Evolutionary conservation across 2,113 vertebrate genomes (phyloP).

Genomic region (Podiceps cristatus): DNA sequence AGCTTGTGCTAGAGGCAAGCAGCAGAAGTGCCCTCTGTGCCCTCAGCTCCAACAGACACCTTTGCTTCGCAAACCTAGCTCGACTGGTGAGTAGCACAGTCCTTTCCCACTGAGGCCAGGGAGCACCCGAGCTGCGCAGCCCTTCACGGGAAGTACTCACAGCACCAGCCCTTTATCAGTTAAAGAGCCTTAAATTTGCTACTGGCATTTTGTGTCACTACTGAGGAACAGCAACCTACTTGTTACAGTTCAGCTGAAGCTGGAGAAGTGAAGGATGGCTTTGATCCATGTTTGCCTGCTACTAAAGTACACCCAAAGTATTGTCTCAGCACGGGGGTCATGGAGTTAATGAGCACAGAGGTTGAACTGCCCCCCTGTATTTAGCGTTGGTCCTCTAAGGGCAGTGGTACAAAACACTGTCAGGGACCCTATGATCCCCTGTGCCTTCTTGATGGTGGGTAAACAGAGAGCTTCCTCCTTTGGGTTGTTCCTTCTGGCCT

Average conservation of each 20-base stretch:
- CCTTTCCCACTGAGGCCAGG: neutral
- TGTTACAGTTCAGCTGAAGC: neutral
- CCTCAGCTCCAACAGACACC: neutral
- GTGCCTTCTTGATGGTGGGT: neutral
- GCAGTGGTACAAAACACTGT: neutral
- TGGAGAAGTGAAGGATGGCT: neutral
- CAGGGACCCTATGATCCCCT: neutral
- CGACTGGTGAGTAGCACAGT: too few species aligned
- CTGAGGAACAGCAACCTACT: neutral
- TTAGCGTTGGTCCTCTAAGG: neutral
- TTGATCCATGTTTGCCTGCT: neutral
- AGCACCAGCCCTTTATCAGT: neutral
- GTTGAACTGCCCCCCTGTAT: neutral
- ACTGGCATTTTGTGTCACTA: neutral
- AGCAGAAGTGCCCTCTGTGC: neutral
- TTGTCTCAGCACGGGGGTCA: neutral
- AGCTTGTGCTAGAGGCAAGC: neutral
- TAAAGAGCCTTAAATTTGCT: neutral
- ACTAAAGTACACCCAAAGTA: neutral
- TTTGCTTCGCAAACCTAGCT: neutral
- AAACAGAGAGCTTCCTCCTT: neutral
- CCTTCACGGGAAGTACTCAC: neutral
- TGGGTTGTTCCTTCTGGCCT: neutral
- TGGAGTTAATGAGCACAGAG: neutral
- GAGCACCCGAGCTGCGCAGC: neutral